Evolutionary conservation across 2,113 vertebrate species (phyloP).

Genomic region (Myotis davidii): DNA sequence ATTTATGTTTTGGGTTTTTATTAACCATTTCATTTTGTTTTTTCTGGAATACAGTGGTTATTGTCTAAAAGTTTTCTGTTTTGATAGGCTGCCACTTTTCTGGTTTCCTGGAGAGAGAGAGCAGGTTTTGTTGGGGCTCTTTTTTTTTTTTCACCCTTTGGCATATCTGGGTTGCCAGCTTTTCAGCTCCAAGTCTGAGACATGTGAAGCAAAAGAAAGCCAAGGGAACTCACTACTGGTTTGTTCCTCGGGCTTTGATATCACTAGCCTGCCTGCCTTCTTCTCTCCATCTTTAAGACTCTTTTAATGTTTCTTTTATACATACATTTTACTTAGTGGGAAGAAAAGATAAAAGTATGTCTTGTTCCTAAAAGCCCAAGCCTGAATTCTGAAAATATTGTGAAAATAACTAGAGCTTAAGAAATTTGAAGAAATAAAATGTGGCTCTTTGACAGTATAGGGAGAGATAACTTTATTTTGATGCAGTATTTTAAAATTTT

Average conservation of each 20-base stretch:
- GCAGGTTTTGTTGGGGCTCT: neutral
- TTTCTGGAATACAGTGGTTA: neutral
- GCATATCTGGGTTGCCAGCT: neutral
- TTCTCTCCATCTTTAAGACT: neutral
- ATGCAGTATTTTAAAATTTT: neutral
- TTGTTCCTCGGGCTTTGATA: neutral
- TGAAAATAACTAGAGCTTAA: slow-evolving; percentile 17
- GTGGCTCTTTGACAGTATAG: neutral
- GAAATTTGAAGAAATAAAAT: neutral
- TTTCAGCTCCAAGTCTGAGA: neutral
- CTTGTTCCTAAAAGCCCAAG: neutral
- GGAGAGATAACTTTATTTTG: neutral
- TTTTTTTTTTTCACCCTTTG: neutral
- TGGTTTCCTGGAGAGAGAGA: neutral
- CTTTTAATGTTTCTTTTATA: neutral
- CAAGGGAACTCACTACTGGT: neutral
- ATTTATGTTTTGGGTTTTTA: neutral
- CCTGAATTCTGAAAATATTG: neutral
- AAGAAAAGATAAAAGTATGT: neutral
- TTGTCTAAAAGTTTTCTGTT: neutral
- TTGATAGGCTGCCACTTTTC: neutral
- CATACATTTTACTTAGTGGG: neutral
- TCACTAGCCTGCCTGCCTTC: neutral
- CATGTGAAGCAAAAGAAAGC: neutral
- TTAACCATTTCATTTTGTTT: neutral